These are phyloP conservation scores for Antheraea mylitta DNA, from an alignment of 1,140 invertebrate species.

Conservation along the genomic window DNA sequence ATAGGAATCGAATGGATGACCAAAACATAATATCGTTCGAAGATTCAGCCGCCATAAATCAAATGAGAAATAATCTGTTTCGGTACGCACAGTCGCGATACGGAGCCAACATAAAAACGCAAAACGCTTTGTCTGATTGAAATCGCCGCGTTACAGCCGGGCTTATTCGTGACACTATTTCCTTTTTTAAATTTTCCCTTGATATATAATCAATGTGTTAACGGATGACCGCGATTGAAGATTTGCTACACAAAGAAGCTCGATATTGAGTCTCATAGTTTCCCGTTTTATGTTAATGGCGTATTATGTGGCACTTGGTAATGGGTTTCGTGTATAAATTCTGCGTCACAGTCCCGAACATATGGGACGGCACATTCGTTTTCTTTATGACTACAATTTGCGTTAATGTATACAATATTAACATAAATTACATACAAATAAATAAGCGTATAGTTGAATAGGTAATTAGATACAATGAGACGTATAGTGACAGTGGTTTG, in stretches of 20 bases:
- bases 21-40: constrained; percentile 79
- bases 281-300: constrained; percentile 74
- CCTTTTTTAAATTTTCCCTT: constrained; percentile 72
- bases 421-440: no score
- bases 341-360: constrained; percentile 44
- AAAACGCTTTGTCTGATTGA: constrained; percentile 77
- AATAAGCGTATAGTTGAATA: no score
- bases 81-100: constrained; percentile 69
- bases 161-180: constrained; percentile 68
- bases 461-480: no score
- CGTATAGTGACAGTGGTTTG: no score
- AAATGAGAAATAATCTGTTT: constrained; percentile 78
- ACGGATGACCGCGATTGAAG: constrained; percentile 67
- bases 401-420: constrained; percentile 18
- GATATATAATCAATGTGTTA: constrained; percentile 78
- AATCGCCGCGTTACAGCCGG: constrained; percentile 64
- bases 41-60: constrained; percentile 76
- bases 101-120: constrained; percentile 72
- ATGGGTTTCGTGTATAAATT: constrained; percentile 64
- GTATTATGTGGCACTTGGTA: constrained; percentile 58
- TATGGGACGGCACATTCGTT: constrained; percentile 31
- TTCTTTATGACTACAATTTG: constrained; percentile 37
- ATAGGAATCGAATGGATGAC: constrained; percentile 78
- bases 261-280: constrained; percentile 74
- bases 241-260: constrained; percentile 76